Conservation (phyloP, 2,113 vertebrate species). For the Cryptomyrus ogoouensis region DNA sequence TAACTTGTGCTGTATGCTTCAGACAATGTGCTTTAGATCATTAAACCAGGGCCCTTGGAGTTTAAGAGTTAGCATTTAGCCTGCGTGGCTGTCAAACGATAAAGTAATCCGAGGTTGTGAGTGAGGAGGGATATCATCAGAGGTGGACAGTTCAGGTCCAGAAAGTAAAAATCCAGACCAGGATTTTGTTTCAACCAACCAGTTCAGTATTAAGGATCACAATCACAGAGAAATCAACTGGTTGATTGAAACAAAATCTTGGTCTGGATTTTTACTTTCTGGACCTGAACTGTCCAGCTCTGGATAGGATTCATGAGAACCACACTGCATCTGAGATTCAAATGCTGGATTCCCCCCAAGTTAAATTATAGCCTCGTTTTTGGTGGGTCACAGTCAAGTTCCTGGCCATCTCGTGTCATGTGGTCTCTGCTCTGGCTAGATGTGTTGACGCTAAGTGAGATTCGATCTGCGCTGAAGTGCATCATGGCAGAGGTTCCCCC, state of each 20-base stretch:
- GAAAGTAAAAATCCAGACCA: not conserved
- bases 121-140: not conserved
- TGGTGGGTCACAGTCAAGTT: not conserved
- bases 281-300: not conserved
- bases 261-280: not conserved
- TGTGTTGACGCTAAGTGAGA: not conserved
- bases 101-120: not conserved
- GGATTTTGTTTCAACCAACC: not conserved
- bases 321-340: not conserved
- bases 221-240: not conserved
- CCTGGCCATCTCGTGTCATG: not conserved
- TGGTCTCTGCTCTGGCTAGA: not conserved
- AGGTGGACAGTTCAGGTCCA: not conserved
- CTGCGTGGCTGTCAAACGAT: not conserved
- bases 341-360: not conserved
- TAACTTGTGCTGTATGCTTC: too few relatives aligned
- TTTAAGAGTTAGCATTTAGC: not conserved
- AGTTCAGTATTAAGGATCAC: not conserved
- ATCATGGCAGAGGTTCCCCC: not conserved
- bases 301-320: not conserved
- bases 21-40: too few relatives aligned
- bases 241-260: not conserved
- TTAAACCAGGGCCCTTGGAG: not conserved
- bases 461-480: not conserved
- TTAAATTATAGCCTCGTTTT: not conserved